Base-by-base conservation (phyloP, 1,140 invertebrate species). In the Anadara kagoshimensis region DNA sequence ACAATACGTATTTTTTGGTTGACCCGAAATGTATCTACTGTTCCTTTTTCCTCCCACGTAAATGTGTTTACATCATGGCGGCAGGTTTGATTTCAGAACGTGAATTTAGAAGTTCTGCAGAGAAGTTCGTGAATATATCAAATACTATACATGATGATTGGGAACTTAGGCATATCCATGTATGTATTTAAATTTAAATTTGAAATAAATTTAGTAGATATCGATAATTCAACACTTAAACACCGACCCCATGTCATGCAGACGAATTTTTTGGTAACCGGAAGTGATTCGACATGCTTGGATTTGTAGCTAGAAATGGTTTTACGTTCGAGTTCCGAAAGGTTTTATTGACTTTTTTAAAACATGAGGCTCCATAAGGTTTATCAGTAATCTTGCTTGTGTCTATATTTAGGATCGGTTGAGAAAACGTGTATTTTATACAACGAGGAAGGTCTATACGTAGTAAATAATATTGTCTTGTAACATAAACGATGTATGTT, bases 71-170 rank as follows among this genome's bases (percentile, higher is more conserved):
- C 51, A 74, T 77, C 74, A 83, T 79, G 79, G 78, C 77, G 75
- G 82, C 78, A 78, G 78, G 80, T 81, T 83, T 77, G 76, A 83
- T 83, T 77, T 80, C 79, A 67, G 58, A 53, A 20, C 69, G 69
- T 36, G 80, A 85, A 71, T 85, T 82, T 67, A 49, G 41, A 22
- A 56, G 66, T 54, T 76, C 71, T 44, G 74, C 57, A 24, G 54
- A 75, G 56, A 69, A 69, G 59, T 77, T 83, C 53, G 58, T 80
- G 12, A 62, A 64, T 56, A 51, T 78, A 36, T 79, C 80, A 22
- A 56, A 68, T 53, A 72, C 69, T 51, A 73, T 75, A 68, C 64
- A 77, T 54, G 79, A 79, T 64, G 59, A 47, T 16, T 80, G 82
- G 80, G 47, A 69, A 61, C 24, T 79, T 12, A 67, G 53, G 49